These are phyloP conservation scores for Cephus spinipes DNA, from an alignment of 2,888 invertebrate species.

Conservation along the genomic window DNA sequence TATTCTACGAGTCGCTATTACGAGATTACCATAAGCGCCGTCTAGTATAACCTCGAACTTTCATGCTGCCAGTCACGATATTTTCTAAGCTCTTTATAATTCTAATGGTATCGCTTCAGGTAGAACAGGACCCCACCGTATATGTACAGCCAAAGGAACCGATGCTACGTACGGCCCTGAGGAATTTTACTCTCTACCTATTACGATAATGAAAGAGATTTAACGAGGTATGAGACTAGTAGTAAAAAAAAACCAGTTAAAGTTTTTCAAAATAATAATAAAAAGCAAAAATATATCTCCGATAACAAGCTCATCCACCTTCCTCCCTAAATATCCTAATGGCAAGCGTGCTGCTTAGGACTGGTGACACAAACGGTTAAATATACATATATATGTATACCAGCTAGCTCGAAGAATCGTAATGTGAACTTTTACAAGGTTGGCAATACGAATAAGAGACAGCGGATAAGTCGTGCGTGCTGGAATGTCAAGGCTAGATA, in stretches of 20 bases:
- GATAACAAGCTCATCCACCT: not conserved
- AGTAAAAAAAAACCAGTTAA: not conserved
- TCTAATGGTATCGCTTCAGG: conserved; percentile 18
- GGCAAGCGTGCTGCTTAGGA: not conserved
- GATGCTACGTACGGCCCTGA: not conserved
- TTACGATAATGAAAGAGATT: not conserved
- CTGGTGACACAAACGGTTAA: not conserved
- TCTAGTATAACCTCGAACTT: not conserved
- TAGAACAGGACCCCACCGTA: conserved; percentile 12
- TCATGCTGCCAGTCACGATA: not conserved
- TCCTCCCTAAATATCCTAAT: not conserved
- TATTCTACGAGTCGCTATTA: not conserved
- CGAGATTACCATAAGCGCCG: not conserved
- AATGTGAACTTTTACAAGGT: not conserved
- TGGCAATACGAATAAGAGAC: conserved; percentile 9
- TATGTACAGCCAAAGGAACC: not conserved
- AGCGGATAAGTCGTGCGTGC: conserved; percentile 30
- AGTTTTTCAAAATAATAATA: not conserved
- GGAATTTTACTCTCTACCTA: not conserved
- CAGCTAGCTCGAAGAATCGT: not conserved
- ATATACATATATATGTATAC: not conserved
- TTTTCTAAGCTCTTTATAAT: conserved; percentile 16
- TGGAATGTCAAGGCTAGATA: conserved; percentile 40
- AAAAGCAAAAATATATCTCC: not conserved
- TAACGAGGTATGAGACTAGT: not conserved